These are phyloP conservation scores for Tokudaia muenninki DNA, from an alignment of 2,797 vertebrate genomes.

Conservation along the genomic window DNA sequence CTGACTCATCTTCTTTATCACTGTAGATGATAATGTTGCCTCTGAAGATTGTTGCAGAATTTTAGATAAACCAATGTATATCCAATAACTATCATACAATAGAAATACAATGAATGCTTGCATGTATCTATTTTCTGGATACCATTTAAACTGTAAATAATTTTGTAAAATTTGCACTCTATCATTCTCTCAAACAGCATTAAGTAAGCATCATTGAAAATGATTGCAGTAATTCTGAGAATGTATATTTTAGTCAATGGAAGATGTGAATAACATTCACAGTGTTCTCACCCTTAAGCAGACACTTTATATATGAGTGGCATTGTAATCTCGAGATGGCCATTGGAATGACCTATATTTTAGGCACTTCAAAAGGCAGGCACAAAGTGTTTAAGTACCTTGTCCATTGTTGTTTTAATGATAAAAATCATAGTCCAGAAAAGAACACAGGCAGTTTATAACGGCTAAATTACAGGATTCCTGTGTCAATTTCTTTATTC, in stretches of 20 bases:
- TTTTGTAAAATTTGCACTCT: neutral
- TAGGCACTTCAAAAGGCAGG: neutral
- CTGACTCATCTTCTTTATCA: neutral
- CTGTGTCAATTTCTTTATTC: neutral
- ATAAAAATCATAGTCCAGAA: neutral
- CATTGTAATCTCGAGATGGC: neutral
- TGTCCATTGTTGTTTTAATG: neutral
- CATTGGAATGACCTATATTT: neutral
- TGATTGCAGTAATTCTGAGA: neutral
- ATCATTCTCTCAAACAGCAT: neutral
- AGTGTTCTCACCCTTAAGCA: neutral
- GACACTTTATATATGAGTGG: neutral
- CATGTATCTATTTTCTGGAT: neutral
- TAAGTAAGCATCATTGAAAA: neutral
- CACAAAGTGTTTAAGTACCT: neutral
- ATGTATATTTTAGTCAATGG: neutral
- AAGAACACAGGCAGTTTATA: neutral
- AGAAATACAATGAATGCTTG: neutral
- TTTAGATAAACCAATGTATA: neutral
- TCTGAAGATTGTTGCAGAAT: neutral
- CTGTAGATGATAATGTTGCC: neutral
- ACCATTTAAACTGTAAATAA: neutral
- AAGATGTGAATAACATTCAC: neutral
- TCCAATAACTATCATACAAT: neutral
- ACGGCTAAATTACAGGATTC: neutral